Percentiles rank a stretch among this genome's conserved stretches.
Evolutionary conservation across 2,888 invertebrate genomes (phyloP).

Genomic region (Nineta flava): DNA sequence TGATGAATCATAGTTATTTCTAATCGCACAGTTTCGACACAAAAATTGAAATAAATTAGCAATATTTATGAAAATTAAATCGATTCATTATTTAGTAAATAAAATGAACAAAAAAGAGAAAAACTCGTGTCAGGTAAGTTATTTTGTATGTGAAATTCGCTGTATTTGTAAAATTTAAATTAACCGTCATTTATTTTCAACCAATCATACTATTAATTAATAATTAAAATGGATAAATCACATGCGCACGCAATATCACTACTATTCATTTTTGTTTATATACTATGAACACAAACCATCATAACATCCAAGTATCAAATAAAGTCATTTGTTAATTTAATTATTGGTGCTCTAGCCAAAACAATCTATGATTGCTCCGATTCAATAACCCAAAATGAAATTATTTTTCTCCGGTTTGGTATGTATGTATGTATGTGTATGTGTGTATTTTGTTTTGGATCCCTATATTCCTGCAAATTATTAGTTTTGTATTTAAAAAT

Average conservation of each 20-base stretch:
- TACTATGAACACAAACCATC: neutral
- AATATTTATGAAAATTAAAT: neutral
- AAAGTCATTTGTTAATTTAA: neutral
- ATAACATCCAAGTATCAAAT: neutral
- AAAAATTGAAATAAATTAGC: neutral
- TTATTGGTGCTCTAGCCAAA: slow-evolving; percentile 1
- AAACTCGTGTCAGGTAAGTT: neutral
- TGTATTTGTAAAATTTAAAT: neutral
- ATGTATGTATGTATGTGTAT: no score
- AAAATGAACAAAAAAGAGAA: neutral
- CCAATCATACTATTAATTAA: neutral
- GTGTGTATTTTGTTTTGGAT: no score
- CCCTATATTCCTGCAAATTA: no score
- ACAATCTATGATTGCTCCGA: neutral
- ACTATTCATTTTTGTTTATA: neutral
- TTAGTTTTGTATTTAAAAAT: no score
- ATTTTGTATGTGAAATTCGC: neutral
- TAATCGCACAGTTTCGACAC: neutral
- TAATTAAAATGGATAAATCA: neutral
- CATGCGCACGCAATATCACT: neutral
- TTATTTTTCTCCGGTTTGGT: no score
- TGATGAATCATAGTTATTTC: neutral
- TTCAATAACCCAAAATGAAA: neutral
- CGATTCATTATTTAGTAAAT: neutral
- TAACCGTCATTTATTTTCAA: neutral